These are phyloP conservation scores for Cercopithecus neglectus DNA, from an alignment of 2,797 vertebrate genomes.

Conservation along the genomic window DNA sequence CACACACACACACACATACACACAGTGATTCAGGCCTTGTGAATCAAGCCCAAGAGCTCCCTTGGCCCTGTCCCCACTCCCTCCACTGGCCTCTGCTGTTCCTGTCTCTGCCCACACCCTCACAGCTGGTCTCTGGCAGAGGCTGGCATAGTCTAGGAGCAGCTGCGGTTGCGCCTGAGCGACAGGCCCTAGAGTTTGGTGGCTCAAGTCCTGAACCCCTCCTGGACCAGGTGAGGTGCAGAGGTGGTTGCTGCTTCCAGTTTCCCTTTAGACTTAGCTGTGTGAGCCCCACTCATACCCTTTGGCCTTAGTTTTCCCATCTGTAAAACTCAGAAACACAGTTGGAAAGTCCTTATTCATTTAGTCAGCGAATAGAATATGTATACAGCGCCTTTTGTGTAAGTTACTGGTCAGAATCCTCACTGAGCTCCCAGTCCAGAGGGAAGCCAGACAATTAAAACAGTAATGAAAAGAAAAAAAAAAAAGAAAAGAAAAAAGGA, in stretches of 20 bases:
- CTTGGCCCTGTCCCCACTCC: not conserved
- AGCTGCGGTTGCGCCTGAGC: not conserved
- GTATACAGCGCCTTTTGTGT: not conserved
- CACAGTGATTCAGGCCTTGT: not conserved
- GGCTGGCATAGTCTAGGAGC: not conserved
- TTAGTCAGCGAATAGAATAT: not conserved
- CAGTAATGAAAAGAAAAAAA: not conserved
- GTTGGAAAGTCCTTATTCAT: constrained; percentile 23
- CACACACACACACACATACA: not conserved
- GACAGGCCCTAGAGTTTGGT: constrained; percentile 4
- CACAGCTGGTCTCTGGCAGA: constrained; percentile 26
- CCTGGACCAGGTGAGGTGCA: not conserved
- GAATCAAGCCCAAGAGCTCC: not conserved
- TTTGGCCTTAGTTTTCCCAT: constrained; percentile 48
- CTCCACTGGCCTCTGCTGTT: not conserved
- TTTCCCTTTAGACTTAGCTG: not conserved
- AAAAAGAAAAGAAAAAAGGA: too few species aligned
- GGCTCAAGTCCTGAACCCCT: not conserved
- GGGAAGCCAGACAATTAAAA: constrained; percentile 64
- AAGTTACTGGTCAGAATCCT: constrained; percentile 7
- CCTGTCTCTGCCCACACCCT: not conserved
- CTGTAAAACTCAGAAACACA: constrained; percentile 22
- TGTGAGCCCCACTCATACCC: not conserved
- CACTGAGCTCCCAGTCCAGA: not conserved
- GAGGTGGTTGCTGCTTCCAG: not conserved